Evolutionary conservation across 2,888 invertebrate species (phyloP), one percentile per base, ranked within the genome.

Genomic region (Mythimna vitellina): DNA sequence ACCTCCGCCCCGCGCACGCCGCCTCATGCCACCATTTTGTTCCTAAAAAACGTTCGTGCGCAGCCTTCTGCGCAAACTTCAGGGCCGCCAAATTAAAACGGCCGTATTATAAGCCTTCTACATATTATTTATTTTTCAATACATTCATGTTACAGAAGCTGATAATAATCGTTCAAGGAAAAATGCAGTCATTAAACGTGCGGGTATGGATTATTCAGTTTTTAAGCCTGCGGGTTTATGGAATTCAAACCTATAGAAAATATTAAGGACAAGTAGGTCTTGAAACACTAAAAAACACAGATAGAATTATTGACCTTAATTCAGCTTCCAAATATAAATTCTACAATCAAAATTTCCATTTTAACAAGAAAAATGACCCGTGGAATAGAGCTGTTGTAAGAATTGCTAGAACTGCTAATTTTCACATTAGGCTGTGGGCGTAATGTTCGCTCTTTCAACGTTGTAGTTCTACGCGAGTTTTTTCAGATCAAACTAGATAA

Each of bases 401-500:
- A 65, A 65, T 66, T 54, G 32, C n/a, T n/a, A 46, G 20, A 51
- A 46, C 66, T 53, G 32, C 54, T 5, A 68, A 83, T 81, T 58
- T 63, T 20, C 22, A 62, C 53, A 66, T 38, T 57, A 61, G 38
- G 20, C n/a, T 53, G 65, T 73, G 54, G 66, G 67, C 49, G 66
- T 12, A 42, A 46, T 58, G 22, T 29, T 49, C 64, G 54, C 61
- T 57, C 66, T 58, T 57, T 54, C 20, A 57, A 49, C 22, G 58
- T 58, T 58, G 70, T 49, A 54, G 57, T 38, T 56, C 5, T 35
- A 61, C 20, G 29, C 51, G 20, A 58, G 54, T 62, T 60, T 71
- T 42, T 42, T 70, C 57, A 35, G 65, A 60, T 69, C 29, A 73
- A 69, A 83, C 63, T 63, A 62, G 72, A 76, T 76, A 54, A 70